phyloP scores from a whole-genome alignment of 2,888 invertebrate species.

The Diarsia brunnea region DNA sequence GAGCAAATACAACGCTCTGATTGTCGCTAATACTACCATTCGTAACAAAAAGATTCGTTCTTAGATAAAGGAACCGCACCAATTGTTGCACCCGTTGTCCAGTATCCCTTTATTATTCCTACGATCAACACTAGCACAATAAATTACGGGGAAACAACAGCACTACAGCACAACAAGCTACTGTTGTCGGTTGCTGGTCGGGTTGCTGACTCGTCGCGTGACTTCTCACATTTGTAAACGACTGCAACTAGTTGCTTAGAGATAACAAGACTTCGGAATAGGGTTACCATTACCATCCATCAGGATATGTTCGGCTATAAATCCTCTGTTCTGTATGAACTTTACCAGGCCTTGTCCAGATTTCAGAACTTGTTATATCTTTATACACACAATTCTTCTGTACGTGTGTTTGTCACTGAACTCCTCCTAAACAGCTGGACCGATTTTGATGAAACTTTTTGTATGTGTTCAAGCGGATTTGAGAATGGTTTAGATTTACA shows the following conservation, averaged over 20 bases:
- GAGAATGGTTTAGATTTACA: too few relatives aligned
- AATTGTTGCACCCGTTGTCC: neutral
- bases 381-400: too few relatives aligned
- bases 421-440: too few relatives aligned
- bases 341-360: neutral
- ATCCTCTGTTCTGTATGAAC: too few relatives aligned
- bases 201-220: constrained; percentile 81
- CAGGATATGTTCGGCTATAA: neutral
- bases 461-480: too few relatives aligned
- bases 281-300: neutral
- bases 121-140: constrained; percentile 18
- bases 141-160: constrained; percentile 46
- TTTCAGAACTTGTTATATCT: too few relatives aligned
- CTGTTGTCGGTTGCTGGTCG: constrained; percentile 59
- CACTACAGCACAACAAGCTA: constrained; percentile 57
- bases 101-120: constrained; percentile 10
- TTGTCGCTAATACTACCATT: neutral
- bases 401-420: too few relatives aligned
- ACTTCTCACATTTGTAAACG: constrained; percentile 86
- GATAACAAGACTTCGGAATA: constrained; percentile 76
- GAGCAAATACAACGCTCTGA: neutral
- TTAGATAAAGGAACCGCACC: neutral
- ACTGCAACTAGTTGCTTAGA: constrained; percentile 72
- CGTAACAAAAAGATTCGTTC: neutral
- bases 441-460: too few relatives aligned